A percentile compares a stretch with the other conserved stretches of the same genome.
These are phyloP conservation scores for Melanophora roralis DNA, from an alignment of 2,888 invertebrate genomes.

Conservation along the genomic window DNA sequence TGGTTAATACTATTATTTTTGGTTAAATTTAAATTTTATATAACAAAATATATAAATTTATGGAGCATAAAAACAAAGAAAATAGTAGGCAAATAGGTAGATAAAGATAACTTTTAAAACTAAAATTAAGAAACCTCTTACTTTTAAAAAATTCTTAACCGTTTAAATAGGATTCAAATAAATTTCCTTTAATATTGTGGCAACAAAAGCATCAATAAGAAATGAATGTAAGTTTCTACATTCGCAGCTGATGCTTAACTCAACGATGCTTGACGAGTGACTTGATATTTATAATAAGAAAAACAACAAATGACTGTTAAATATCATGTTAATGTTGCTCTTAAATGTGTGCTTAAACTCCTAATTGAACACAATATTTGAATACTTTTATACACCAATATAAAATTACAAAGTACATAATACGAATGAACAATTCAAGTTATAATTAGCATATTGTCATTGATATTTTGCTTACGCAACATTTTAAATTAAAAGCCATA, in stretches of 20 bases:
- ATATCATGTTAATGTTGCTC: neutral
- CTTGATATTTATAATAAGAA: neutral
- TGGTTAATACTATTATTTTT: too few species aligned
- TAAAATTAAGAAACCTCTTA: neutral
- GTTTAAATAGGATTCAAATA: neutral
- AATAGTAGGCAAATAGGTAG: neutral
- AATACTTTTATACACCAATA: neutral
- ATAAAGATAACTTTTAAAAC: neutral
- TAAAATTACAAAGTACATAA: neutral
- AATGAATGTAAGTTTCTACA: too few species aligned
- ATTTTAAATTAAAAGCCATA: slow-evolving; percentile 42
- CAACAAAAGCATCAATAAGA: neutral
- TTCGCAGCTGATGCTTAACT: neutral
- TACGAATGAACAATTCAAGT: too few species aligned
- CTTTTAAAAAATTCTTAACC: neutral
- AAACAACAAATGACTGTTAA: slow-evolving; percentile 2
- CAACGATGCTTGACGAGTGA: slow-evolving; percentile 28
- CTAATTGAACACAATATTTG: neutral
- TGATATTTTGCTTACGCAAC: neutral
- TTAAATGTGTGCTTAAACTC: neutral
- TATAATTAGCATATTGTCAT: slow-evolving; percentile 28
- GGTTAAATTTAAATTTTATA: neutral
- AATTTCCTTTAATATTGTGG: neutral
- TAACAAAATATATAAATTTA: neutral
- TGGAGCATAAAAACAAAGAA: neutral